Conservation (phyloP, 2,888 invertebrate genomes). For the Arrhopalites spinosus region DNA sequence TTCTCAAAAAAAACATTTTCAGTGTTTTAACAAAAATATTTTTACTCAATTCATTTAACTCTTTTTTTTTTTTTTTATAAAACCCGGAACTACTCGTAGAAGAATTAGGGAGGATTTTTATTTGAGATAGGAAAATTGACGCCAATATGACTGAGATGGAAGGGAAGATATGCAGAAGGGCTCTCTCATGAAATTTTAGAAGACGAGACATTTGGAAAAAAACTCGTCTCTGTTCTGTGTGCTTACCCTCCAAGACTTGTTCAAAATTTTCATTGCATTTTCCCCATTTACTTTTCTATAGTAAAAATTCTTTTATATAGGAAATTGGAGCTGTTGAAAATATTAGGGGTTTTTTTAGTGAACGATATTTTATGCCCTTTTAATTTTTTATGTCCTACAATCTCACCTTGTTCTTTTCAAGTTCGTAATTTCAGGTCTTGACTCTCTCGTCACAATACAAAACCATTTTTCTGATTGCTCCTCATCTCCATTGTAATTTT, state of each 20-base stretch:
- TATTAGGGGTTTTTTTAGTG: conserved; percentile 5
- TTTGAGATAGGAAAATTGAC: conserved; percentile 6
- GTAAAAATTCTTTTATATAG: neutral
- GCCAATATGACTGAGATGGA: conserved; percentile 4
- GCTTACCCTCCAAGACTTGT: too few relatives aligned
- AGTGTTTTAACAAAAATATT: too few relatives aligned
- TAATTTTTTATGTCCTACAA: neutral
- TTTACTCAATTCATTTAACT: too few relatives aligned
- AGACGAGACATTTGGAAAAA: neutral
- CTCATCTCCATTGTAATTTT: too few relatives aligned
- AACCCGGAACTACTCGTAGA: neutral
- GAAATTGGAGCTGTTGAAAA: conserved; percentile 30
- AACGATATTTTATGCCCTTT: conserved; percentile 23
- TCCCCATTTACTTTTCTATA: neutral
- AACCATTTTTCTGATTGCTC: too few relatives aligned
- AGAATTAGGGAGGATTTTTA: neutral
- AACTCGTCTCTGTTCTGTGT: neutral
- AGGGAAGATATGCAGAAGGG: neutral
- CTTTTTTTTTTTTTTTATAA: too few relatives aligned
- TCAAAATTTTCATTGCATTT: too few relatives aligned
- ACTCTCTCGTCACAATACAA: too few relatives aligned
- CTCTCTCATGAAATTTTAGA: neutral
- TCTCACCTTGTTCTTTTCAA: too few relatives aligned
- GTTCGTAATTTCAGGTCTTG: too few relatives aligned
- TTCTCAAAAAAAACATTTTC: too few relatives aligned